Evolutionary conservation across 2,797 vertebrate genomes (phyloP).

Genomic region (Adrianichthys oophorus): DNA sequence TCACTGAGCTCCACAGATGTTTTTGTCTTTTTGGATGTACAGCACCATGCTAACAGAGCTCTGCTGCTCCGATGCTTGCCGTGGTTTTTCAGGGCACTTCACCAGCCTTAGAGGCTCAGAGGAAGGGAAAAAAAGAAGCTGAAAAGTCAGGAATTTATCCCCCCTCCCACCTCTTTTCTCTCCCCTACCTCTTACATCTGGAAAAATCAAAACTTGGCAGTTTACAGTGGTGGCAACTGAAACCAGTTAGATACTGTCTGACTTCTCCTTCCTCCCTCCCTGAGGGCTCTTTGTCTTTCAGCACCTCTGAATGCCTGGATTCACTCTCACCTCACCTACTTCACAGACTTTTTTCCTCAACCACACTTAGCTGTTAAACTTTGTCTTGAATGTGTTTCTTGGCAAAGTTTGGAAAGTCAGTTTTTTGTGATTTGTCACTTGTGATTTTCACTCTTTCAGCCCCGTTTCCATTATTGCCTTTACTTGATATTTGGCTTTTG

Average conservation of each 20-base stretch:
- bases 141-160: conserved; percentile 6
- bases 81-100: background rate
- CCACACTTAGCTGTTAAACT: conserved; percentile 1
- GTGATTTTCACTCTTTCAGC: background rate
- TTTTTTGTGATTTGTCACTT: conserved; percentile 11
- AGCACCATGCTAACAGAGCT: conserved; percentile 26
- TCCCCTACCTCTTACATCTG: conserved; percentile 50
- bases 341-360: conserved; percentile 8
- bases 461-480: background rate
- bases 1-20: conserved; percentile 13
- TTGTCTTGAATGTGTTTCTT: conserved; percentile 14
- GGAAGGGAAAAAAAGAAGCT: conserved; percentile 15
- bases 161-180: conserved; percentile 7
- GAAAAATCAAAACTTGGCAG: conserved; percentile 61
- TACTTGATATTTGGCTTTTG: background rate
- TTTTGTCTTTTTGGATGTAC: conserved; percentile 7
- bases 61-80: conserved; percentile 16
- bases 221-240: conserved; percentile 32
- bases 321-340: conserved; percentile 12
- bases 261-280: conserved; percentile 16
- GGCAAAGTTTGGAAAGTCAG: conserved; percentile 3
- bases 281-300: conserved; percentile 33
- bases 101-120: conserved; percentile 25
- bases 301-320: conserved; percentile 41
- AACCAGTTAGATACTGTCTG: conserved; percentile 41